A percentile compares a stretch with the other conserved stretches of the same genome.
Conservation (phyloP, 2,113 vertebrate species). For the Amblyornis subalaris region DNA sequence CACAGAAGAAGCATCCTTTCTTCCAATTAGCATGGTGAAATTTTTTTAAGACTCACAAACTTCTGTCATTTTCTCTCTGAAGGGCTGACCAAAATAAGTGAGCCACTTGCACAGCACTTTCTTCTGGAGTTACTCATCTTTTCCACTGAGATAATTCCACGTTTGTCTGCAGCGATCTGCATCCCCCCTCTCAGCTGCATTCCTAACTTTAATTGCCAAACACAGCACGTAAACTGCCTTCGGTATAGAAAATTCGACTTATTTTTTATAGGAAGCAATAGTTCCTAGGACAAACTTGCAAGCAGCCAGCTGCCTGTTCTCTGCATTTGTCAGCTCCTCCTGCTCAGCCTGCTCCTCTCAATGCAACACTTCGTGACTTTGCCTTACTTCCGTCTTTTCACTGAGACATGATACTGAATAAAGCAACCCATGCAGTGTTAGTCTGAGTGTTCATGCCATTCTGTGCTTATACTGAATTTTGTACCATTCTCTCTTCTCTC, state of each 20-base stretch:
- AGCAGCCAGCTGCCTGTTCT: not conserved
- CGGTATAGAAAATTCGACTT: not conserved
- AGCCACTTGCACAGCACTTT: not conserved
- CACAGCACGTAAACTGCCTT: not conserved
- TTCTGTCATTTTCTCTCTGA: not conserved
- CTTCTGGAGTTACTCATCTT: not conserved
- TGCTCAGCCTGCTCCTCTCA: not conserved
- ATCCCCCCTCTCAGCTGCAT: not conserved
- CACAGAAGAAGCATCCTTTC: not conserved
- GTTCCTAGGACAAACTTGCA: constrained; percentile 8
- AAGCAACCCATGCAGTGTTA: not conserved
- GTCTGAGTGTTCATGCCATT: not conserved
- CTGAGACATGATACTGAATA: not conserved
- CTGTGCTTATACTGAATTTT: not conserved
- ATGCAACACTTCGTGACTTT: not conserved
- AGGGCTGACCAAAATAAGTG: not conserved
- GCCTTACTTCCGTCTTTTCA: not conserved
- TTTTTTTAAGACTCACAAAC: not conserved
- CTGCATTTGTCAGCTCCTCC: not conserved
- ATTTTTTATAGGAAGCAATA: not conserved
- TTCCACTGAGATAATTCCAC: not conserved
- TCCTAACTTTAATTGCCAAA: constrained; percentile 17
- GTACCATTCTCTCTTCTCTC: not conserved
- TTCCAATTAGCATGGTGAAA: not conserved
- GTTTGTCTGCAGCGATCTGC: not conserved